Conservation (phyloP, 1,140 invertebrate species). For the Hylaeus anthracinus region DNA sequence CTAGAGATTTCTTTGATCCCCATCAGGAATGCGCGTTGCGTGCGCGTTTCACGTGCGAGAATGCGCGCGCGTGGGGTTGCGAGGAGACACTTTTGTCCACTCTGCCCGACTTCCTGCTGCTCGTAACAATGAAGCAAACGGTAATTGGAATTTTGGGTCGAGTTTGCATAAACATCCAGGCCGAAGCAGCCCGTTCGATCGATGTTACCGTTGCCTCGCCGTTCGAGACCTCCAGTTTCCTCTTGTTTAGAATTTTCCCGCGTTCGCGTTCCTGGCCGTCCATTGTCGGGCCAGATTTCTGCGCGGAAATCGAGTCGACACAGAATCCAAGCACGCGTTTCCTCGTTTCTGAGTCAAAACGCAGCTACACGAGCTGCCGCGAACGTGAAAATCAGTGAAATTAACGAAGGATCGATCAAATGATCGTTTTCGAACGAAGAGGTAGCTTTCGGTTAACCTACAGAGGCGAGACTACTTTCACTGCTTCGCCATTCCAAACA, state of each 20-base stretch:
- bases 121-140: constrained; percentile 55
- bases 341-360: too few species aligned
- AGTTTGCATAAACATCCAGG: constrained; percentile 69
- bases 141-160: constrained; percentile 69
- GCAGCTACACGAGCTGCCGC: background rate
- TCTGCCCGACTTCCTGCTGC: constrained; percentile 50
- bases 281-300: too few species aligned
- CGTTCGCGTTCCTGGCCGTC: too few species aligned
- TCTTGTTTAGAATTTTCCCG: background rate
- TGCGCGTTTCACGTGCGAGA: constrained; percentile 61
- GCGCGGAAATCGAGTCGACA: too few species aligned
- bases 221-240: background rate
- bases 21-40: constrained; percentile 56
- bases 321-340: too few species aligned
- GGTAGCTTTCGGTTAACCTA: background rate
- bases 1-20: background rate
- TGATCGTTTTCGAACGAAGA: too few species aligned
- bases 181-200: constrained; percentile 17
- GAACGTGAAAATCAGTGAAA: too few species aligned
- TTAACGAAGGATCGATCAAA: background rate
- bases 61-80: constrained; percentile 44
- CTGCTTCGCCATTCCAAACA: background rate
- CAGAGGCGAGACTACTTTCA: background rate
- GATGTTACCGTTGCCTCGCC: constrained; percentile 19
- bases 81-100: constrained; percentile 44